Evolutionary conservation across 2,797 vertebrate species (phyloP), one percentile per base, ranked within the genome.

Genomic region (Syngnathus acus): DNA sequence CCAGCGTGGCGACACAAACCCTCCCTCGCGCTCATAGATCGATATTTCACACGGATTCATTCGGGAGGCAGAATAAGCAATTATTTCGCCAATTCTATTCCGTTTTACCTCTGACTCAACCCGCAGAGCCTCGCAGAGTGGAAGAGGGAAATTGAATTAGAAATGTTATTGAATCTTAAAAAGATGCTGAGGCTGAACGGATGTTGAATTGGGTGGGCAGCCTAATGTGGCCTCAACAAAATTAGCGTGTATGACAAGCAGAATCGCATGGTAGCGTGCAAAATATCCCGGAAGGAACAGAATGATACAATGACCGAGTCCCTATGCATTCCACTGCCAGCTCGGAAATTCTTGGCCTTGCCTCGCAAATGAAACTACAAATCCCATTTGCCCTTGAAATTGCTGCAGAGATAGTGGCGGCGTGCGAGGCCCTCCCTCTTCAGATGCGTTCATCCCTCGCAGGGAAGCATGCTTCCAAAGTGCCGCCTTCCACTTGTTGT

Each of bases 351-450:
- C 32, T 37, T 17, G 26, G 6, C 55, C 8, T 14, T 5, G 14
- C 14, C 6, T 16, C 32, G 1, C n/a, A 21, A 51, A 14, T 51
- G 50, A 72, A 82, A 87, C 78, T 83, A 84, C 82, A 84, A 72
- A 68, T 87, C 75, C 74, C 79, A 82, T 75, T 68, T 70, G 66
- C n/a, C 76, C 75, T 65, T 77, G 73, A 78, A 81, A 78, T 9
- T 69, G 73, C 77, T 74, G 83, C 79, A 79, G 77, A 62, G 69
- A 75, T 68, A 4, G 37, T 11, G 51, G 39, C 14, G 23, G 65
- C 63, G 68, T 39, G 65, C 16, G n/a, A 48, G 62, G 55, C 69
- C 77, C 72, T 75, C 81, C 80, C 78, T 66, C 66, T 67, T 65
- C 45, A 6, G n/a, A 51, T 42, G 63, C 42, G 65, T 70, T 73